A percentile compares a stretch with the other conserved stretches of the same genome.
These are phyloP conservation scores for Erynnis tages DNA, from an alignment of 2,888 invertebrate species.

Conservation along the genomic window DNA sequence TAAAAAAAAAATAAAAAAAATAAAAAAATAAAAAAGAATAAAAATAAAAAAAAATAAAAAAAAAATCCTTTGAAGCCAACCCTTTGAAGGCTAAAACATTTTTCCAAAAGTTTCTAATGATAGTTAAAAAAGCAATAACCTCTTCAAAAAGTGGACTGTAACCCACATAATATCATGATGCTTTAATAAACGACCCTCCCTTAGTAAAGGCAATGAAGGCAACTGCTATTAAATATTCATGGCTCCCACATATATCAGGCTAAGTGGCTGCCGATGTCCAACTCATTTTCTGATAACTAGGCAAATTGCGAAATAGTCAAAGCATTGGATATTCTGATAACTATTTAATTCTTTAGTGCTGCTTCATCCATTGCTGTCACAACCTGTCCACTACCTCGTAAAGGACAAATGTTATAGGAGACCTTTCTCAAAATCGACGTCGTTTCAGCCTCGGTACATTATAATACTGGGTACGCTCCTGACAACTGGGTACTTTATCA, in stretches of 20 bases:
- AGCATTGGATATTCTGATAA: neutral
- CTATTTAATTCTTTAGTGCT: neutral
- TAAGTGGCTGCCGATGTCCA: slow-evolving; percentile 30
- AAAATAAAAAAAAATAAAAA: no score
- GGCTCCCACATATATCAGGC: slow-evolving; percentile 31
- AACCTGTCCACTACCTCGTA: no score
- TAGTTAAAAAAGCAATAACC: slow-evolving; percentile 25
- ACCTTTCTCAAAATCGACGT: no score
- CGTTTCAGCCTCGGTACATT: no score
- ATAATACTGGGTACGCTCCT: no score
- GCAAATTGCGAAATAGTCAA: slow-evolving; percentile 19
- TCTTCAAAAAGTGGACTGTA: slow-evolving; percentile 18
- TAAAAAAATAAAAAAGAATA: no score
- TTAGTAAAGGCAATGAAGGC: slow-evolving; percentile 9
- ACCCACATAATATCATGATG: slow-evolving; percentile 26
- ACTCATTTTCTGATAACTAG: slow-evolving; percentile 27
- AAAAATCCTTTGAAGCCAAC: no score
- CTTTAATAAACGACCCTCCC: slow-evolving; percentile 26
- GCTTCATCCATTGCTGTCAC: no score
- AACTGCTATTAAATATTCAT: slow-evolving; percentile 33
- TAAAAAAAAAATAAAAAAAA: no score
- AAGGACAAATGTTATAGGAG: no score
- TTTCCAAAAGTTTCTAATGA: slow-evolving; percentile 1
- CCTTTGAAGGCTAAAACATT: no score
- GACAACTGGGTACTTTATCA: slow-evolving; percentile 9